These are phyloP conservation scores for Cantharis rufa DNA, from an alignment of 2,888 invertebrate species.

Conservation along the genomic window DNA sequence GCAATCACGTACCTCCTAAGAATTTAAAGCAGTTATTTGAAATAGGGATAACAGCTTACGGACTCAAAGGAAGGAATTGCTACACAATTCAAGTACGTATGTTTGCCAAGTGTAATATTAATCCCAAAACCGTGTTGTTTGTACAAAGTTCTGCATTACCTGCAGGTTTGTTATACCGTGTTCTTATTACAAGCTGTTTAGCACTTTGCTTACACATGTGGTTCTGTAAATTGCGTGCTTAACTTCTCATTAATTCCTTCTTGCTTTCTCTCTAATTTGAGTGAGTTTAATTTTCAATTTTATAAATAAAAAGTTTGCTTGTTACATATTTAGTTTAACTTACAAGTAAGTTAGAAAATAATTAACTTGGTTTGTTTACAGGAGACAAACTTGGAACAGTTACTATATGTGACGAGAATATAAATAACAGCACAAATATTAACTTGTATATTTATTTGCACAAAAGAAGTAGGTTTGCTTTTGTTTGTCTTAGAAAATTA, in stretches of 20 bases:
- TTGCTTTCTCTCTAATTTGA: conserved; percentile 22
- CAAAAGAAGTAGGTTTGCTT: not conserved
- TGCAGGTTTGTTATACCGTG: conserved; percentile 34
- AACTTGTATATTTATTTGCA: not conserved
- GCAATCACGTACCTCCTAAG: conserved; percentile 23
- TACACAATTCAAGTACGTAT: conserved; percentile 17
- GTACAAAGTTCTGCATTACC: conserved; percentile 31
- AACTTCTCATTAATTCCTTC: conserved; percentile 31
- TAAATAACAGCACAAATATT: not conserved
- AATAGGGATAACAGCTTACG: conserved; percentile 20
- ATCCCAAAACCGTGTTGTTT: conserved; percentile 25
- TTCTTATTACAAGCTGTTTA: conserved; percentile 40
- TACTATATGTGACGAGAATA: not conserved
- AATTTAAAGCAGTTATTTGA: conserved; percentile 24
- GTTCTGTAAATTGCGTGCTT: conserved; percentile 28
- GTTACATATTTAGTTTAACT: not conserved
- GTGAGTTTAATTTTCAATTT: not conserved
- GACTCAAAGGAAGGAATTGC: not conserved
- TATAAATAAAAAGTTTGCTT: not conserved
- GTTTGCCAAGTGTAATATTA: conserved; percentile 29
- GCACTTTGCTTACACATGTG: conserved; percentile 32
- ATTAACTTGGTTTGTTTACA: not conserved
- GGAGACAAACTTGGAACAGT: not conserved
- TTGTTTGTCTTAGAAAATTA: not conserved
- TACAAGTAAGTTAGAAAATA: not conserved